Conservation (phyloP, 1,140 invertebrate genomes). For the Gryllus bimaculatus region DNA sequence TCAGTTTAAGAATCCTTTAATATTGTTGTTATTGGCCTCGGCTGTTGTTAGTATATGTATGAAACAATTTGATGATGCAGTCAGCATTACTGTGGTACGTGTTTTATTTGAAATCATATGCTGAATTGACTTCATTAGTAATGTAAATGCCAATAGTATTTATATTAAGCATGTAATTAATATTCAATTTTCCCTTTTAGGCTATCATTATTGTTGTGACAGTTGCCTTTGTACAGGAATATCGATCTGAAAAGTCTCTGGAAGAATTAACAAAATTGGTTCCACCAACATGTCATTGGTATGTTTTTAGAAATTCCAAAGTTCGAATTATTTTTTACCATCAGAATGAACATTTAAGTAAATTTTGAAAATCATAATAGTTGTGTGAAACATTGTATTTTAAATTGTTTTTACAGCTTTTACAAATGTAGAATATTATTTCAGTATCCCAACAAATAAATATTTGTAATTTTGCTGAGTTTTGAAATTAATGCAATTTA, state of each 20-base stretch:
- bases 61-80: conserved; percentile 96
- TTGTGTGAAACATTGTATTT: no score
- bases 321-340: no score
- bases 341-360: no score
- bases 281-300: conserved; percentile 78
- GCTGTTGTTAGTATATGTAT: conserved; percentile 92
- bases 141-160: conserved; percentile 13
- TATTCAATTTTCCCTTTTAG: conserved; percentile 34
- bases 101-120: conserved; percentile 27
- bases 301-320: conserved; percentile 10
- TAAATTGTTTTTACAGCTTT: no score
- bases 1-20: conserved; percentile 95
- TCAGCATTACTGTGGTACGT: conserved; percentile 94
- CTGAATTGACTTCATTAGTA: background rate
- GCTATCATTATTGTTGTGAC: conserved; percentile 95
- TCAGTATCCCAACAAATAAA: no score
- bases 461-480: no score
- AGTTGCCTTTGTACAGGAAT: conserved; percentile 98
- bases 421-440: no score
- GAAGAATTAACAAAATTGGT: conserved; percentile 97
- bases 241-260: conserved; percentile 98
- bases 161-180: background rate
- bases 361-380: no score
- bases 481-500: no score
- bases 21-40: conserved; percentile 87